Percentiles rank a stretch among this genome's conserved stretches.
Evolutionary conservation across 37 sponge, comb jelly and placozoan species (phyloP).

Genomic region (Tethya wilhelma): DNA sequence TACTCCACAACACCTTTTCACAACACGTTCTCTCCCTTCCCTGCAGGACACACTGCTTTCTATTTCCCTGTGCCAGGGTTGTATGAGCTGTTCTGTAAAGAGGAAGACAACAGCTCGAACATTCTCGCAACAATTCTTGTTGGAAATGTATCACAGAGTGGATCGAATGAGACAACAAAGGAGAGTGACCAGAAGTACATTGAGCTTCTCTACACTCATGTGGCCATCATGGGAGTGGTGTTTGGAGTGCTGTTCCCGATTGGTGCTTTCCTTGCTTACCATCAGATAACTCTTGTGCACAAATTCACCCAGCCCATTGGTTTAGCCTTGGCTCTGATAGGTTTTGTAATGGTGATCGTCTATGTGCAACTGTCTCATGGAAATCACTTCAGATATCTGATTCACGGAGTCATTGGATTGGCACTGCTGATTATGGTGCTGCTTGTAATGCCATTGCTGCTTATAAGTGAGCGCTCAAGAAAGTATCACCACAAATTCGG

Average conservation of each 20-base stretch:
- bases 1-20: no score
- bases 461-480: not conserved
- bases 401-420: conserved; percentile 52
- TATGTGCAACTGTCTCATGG: conserved; percentile 35
- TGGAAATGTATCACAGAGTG: no score
- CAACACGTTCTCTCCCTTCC: no score
- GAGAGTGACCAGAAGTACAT: not conserved
- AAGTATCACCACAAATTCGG: conserved; percentile 42
- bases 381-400: conserved; percentile 22
- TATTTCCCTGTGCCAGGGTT: conserved; percentile 27
- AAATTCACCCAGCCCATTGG: conserved; percentile 31
- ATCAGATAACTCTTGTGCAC: conserved; percentile 11
- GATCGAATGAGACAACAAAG: no score
- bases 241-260: conserved; percentile 56
- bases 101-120: not conserved
- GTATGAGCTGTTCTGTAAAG: conserved; percentile 17
- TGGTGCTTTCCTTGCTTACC: conserved; percentile 44
- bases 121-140: conserved; percentile 22
- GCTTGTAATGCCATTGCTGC: conserved; percentile 38
- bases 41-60: not conserved
- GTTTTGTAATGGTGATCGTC: conserved; percentile 28
- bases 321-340: conserved; percentile 18
- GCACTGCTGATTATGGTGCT: conserved; percentile 24
- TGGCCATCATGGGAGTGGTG: conserved; percentile 37
- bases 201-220: conserved; percentile 51